Conservation (phyloP, 1,140 invertebrate genomes). For the Lucilia cuprina region DNA sequence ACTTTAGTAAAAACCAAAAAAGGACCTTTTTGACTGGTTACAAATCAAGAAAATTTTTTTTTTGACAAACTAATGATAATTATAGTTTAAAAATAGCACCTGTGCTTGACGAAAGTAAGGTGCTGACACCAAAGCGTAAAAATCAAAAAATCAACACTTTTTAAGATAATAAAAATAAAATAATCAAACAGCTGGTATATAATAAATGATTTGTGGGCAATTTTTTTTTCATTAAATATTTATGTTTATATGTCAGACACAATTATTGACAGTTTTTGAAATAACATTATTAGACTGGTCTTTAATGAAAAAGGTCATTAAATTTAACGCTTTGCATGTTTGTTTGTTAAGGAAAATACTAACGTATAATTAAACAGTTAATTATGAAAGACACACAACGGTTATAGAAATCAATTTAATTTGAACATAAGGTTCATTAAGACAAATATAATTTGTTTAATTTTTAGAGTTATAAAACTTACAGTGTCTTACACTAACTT, state of each 20-base stretch:
- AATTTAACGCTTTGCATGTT: neutral
- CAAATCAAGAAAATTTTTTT: neutral
- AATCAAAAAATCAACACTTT: conserved; percentile 13
- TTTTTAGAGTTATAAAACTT: no score
- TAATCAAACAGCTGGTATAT: neutral
- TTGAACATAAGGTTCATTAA: neutral
- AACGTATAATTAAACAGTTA: neutral
- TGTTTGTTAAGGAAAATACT: neutral
- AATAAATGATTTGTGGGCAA: neutral
- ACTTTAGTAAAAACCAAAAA: neutral
- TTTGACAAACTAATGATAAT: conserved; percentile 8
- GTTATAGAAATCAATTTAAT: neutral
- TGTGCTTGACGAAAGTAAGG: neutral
- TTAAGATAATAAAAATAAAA: neutral
- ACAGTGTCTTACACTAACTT: no score
- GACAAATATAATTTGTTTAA: neutral
- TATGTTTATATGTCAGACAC: neutral
- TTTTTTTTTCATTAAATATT: neutral
- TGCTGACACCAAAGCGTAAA: conserved; percentile 10
- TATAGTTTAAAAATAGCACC: neutral
- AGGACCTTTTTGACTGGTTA: neutral
- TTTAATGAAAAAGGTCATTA: neutral
- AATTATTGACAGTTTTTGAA: conserved; percentile 14
- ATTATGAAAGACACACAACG: neutral
- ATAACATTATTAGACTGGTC: neutral